A percentile compares a stretch with the other conserved stretches of the same genome.
Evolutionary conservation across 2,113 vertebrate species (phyloP).

Genomic region (Bubo bubo): DNA sequence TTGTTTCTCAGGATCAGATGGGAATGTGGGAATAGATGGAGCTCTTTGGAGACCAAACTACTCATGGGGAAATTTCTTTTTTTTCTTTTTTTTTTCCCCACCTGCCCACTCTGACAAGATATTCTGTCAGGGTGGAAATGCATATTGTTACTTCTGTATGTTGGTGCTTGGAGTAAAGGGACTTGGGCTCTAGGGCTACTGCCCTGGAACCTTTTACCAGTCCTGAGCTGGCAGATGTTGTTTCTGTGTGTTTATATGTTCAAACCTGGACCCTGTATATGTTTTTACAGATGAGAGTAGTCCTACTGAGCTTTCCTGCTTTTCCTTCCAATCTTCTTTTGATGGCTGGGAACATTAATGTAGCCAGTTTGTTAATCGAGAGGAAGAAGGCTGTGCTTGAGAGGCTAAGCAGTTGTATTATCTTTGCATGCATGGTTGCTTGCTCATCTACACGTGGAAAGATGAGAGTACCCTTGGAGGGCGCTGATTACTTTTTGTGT

Average conservation of each 20-base stretch:
- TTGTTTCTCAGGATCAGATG: neutral
- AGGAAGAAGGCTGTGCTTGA: neutral
- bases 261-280: neutral
- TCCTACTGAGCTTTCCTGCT: neutral
- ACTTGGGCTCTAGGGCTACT: neutral
- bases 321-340: neutral
- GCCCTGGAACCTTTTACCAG: neutral
- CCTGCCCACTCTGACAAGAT: neutral
- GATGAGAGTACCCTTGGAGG: conserved; percentile 15
- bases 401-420: neutral
- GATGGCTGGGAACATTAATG: neutral
- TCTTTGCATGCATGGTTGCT: neutral
- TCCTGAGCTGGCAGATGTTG: neutral
- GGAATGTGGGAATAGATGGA: neutral
- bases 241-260: neutral
- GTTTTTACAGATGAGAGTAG: neutral
- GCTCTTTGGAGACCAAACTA: neutral
- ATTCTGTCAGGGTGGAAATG: neutral
- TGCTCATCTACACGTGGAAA: neutral
- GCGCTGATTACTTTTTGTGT: neutral
- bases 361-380: neutral
- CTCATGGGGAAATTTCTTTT: neutral
- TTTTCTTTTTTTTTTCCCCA: neutral
- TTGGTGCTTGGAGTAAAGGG: neutral
- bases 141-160: neutral